Percentiles rank a stretch among this genome's conserved stretches.
Evolutionary conservation across 2,113 vertebrate genomes (phyloP).

Genomic region (Planiliza haematocheilus): DNA sequence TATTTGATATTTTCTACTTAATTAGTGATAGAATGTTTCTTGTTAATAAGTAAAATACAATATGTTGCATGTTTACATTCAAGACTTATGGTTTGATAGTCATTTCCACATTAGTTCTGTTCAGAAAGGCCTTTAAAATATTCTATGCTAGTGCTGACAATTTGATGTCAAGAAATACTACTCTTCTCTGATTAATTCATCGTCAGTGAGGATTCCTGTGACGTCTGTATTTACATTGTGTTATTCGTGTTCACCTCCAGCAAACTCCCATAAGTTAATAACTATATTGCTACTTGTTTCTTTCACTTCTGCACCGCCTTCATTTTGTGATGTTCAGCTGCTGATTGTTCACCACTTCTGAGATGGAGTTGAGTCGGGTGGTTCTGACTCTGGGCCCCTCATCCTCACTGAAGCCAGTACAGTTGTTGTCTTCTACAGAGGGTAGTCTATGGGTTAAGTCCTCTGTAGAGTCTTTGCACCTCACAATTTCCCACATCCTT

Average conservation of each 20-base stretch:
- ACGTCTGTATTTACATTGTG: background rate
- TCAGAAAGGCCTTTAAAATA: background rate
- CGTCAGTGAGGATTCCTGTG: background rate
- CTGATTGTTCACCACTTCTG: constrained; percentile 50
- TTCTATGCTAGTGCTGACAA: background rate
- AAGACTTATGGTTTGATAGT: background rate
- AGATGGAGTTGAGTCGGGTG: constrained; percentile 36
- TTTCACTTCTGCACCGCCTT: constrained; percentile 9
- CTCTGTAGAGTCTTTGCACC: constrained; percentile 80
- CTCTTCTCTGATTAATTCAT: constrained; percentile 1
- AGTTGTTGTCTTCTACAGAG: constrained; percentile 44
- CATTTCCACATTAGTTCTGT: background rate
- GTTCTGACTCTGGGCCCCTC: constrained; percentile 15
- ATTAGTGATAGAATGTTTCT: no score
- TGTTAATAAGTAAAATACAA: no score
- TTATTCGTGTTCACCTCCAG: background rate
- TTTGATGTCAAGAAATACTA: background rate
- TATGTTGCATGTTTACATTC: background rate
- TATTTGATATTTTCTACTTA: background rate
- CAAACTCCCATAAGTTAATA: background rate
- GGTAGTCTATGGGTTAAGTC: background rate
- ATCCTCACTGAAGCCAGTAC: constrained; percentile 25
- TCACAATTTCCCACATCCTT: constrained; percentile 17
- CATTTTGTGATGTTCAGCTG: constrained; percentile 29
- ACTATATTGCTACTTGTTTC: constrained; percentile 8